A percentile compares a stretch with the other conserved stretches of the same genome.
These are phyloP conservation scores for Leptothorax acervorum DNA, from an alignment of 2,888 invertebrate species.

Conservation along the genomic window DNA sequence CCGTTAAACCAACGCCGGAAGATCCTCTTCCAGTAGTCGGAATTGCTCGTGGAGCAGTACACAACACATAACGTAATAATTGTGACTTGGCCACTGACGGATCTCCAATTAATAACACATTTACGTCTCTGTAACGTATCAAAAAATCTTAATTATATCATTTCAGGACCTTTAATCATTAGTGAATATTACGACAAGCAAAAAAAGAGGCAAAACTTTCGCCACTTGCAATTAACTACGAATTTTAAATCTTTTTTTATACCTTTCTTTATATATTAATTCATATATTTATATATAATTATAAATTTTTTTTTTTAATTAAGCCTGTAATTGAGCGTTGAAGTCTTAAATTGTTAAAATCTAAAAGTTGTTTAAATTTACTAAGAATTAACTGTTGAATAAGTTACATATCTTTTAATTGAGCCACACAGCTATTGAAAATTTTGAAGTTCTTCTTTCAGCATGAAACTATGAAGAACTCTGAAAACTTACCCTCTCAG, in stretches of 20 bases:
- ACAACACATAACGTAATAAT: slow-evolving; percentile 95
- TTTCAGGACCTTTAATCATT: not conserved
- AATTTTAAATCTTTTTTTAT: not conserved
- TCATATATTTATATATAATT: not conserved
- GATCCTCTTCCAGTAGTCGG: slow-evolving; percentile 99
- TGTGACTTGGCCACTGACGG: slow-evolving; percentile 99
- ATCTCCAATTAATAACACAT: slow-evolving; percentile 98
- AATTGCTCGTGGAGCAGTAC: slow-evolving; percentile 98
- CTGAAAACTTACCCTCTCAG: slow-evolving; percentile 90
- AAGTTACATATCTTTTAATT: not conserved
- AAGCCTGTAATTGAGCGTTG: not conserved
- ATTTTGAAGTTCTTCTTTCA: not conserved
- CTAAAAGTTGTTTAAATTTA: not conserved
- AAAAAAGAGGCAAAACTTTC: not conserved
- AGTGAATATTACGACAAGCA: not conserved
- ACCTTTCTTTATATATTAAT: not conserved
- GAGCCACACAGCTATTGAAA: not conserved
- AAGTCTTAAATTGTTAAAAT: not conserved
- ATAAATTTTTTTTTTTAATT: not conserved
- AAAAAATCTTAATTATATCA: not conserved
- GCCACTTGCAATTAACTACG: not conserved
- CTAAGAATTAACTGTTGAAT: not conserved
- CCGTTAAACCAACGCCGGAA: slow-evolving; percentile 99
- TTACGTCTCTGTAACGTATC: slow-evolving; percentile 89
- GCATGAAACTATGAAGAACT: not conserved